These are phyloP conservation scores for Apocrypta bakeri DNA, from an alignment of 1,140 invertebrate species.

Conservation along the genomic window DNA sequence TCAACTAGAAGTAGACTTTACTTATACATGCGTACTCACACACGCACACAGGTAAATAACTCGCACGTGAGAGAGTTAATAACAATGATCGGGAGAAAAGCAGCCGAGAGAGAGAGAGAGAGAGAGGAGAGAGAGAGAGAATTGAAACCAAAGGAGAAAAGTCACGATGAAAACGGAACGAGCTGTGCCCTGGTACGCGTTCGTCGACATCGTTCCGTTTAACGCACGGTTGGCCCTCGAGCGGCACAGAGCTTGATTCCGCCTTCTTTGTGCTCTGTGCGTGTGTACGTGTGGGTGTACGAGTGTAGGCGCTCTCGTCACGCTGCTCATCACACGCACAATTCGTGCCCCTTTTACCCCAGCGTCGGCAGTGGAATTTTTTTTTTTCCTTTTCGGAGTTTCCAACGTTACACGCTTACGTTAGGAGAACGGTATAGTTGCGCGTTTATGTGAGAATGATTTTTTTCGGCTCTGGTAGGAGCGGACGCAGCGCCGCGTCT, in stretches of 20 bases:
- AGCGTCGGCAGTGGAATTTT: not conserved
- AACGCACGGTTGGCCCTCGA: constrained; percentile 43
- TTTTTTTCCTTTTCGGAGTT: not conserved
- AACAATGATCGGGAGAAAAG: not conserved
- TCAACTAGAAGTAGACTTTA: too few species aligned
- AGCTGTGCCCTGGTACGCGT: constrained; percentile 10
- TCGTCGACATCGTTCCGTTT: constrained; percentile 46
- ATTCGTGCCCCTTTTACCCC: not conserved
- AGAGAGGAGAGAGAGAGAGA: not conserved
- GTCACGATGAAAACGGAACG: constrained; percentile 24
- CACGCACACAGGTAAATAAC: too few species aligned
- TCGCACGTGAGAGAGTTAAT: too few species aligned
- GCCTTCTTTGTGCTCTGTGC: constrained; percentile 37
- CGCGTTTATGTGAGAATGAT: too few species aligned
- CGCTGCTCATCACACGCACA: not conserved
- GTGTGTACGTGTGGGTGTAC: too few species aligned
- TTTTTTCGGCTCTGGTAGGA: too few species aligned
- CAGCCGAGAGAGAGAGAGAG: too few species aligned
- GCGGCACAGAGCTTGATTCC: constrained; percentile 39
- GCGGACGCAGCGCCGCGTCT: too few species aligned
- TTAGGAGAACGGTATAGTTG: too few species aligned
- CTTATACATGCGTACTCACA: not conserved
- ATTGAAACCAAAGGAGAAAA: constrained; percentile 21
- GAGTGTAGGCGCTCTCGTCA: constrained; percentile 11
- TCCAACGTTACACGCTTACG: too few species aligned